Evolutionary conservation across 2,888 invertebrate genomes (phyloP).

Genomic region (Venustoraphidia nigricollis): DNA sequence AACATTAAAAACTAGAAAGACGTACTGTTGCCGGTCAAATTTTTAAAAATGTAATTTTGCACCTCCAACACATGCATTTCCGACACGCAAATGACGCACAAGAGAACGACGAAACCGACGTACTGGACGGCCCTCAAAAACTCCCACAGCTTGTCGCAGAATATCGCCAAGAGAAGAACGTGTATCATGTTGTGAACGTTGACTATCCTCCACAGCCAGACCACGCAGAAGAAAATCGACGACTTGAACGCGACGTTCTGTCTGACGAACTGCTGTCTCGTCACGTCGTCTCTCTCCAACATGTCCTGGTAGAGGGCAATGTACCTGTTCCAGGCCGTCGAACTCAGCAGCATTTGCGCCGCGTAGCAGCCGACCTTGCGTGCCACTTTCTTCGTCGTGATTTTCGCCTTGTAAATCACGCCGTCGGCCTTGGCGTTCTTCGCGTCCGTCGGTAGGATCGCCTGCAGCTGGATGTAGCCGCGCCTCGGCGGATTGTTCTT

Average conservation of each 20-base stretch:
- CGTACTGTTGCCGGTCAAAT: constrained; percentile 24
- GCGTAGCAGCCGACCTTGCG: constrained; percentile 49
- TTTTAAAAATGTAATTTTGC: constrained; percentile 36
- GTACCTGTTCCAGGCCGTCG: constrained; percentile 71
- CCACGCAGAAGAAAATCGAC: constrained; percentile 55
- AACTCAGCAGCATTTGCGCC: constrained; percentile 57
- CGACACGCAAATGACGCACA: constrained; percentile 49
- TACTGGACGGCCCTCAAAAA: constrained; percentile 56
- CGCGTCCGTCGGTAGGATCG: constrained; percentile 29
- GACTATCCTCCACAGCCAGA: constrained; percentile 60
- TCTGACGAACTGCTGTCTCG: constrained; percentile 33
- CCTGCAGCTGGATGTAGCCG: constrained; percentile 53
- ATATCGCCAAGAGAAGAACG: constrained; percentile 56
- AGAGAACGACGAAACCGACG: constrained; percentile 50
- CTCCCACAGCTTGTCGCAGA: constrained; percentile 69
- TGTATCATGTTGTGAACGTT: constrained; percentile 69
- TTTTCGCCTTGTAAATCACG: constrained; percentile 49
- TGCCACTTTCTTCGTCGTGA: constrained; percentile 47
- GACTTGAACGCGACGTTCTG: constrained; percentile 50
- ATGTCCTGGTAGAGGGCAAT: constrained; percentile 65
- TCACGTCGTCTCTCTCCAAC: constrained; percentile 45
- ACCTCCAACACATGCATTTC: constrained; percentile 55
- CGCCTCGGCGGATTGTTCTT: constrained; percentile 57
- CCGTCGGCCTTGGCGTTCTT: constrained; percentile 31
- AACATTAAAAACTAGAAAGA: not conserved